Percentiles rank a stretch among this genome's conserved stretches.
phyloP scores from a whole-genome alignment of 2,797 vertebrate genomes.

The Rhynchonycteris naso region DNA sequence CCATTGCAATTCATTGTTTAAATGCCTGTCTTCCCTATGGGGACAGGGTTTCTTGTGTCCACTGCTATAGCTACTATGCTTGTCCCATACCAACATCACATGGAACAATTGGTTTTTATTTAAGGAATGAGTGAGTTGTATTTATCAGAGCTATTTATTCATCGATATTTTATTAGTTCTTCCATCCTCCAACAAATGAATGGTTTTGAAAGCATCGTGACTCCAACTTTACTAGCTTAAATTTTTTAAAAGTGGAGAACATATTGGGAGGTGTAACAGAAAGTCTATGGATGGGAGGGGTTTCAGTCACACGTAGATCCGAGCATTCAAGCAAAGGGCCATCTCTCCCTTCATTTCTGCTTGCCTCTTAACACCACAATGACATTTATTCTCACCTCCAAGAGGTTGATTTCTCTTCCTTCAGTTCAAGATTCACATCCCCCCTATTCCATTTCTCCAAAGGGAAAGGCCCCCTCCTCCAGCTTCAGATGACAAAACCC shows the following conservation, averaged over 20 bases:
- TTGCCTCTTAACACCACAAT: not conserved
- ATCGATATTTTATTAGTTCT: constrained; percentile 2
- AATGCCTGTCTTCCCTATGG: not conserved
- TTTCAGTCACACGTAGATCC: not conserved
- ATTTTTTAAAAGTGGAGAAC: not conserved
- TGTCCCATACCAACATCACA: not conserved
- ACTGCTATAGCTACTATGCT: not conserved
- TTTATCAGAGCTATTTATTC: not conserved
- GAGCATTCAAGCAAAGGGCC: not conserved
- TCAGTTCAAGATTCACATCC: not conserved
- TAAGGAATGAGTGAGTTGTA: not conserved
- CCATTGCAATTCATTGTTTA: not conserved
- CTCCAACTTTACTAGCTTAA: not conserved
- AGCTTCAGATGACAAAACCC: not conserved
- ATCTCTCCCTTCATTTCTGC: not conserved
- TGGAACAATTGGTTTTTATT: not conserved
- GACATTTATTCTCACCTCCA: not conserved
- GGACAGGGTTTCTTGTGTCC: not conserved
- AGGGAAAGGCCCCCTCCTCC: not conserved
- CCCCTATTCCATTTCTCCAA: not conserved
- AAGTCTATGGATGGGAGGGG: not conserved
- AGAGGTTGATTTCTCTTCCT: not conserved
- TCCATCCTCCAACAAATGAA: not conserved
- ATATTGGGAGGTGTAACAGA: not conserved
- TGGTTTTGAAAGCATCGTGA: not conserved